Percentiles rank a stretch among this genome's conserved stretches.
These are phyloP conservation scores for Venturia canescens DNA, from an alignment of 1,140 invertebrate species.

Conservation along the genomic window DNA sequence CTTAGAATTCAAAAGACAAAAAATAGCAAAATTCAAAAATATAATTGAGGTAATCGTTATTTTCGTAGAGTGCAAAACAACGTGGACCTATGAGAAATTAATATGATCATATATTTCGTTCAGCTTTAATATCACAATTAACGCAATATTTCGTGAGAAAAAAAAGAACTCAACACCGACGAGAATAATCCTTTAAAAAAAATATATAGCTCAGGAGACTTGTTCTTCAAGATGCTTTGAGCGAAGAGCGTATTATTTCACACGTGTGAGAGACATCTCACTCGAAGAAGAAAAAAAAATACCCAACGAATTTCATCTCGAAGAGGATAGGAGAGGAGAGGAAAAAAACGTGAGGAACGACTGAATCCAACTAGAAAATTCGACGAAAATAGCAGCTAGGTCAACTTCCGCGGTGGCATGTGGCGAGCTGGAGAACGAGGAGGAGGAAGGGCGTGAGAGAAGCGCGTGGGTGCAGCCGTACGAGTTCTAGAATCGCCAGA, in stretches of 20 bases:
- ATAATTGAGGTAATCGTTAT: too few relatives aligned
- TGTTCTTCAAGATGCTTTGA: neutral
- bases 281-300: neutral
- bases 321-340: neutral
- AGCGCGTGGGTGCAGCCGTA: constrained; percentile 34
- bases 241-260: neutral
- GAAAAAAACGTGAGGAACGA: constrained; percentile 18
- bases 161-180: neutral
- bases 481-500: constrained; percentile 41
- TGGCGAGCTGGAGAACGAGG: constrained; percentile 16
- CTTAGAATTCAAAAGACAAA: too few relatives aligned
- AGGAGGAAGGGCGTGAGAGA: constrained; percentile 6
- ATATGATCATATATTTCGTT: neutral
- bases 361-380: constrained; percentile 49
- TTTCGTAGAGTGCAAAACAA: neutral
- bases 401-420: constrained; percentile 25
- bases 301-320: neutral
- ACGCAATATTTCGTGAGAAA: neutral
- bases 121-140: neutral
- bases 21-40: too few relatives aligned
- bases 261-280: neutral
- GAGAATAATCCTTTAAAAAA: neutral
- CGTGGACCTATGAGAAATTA: neutral
- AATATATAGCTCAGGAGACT: neutral
- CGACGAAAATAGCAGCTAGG: constrained; percentile 54